phyloP scores from a whole-genome alignment of 2,113 vertebrate species.

The Bathybates hornii region DNA sequence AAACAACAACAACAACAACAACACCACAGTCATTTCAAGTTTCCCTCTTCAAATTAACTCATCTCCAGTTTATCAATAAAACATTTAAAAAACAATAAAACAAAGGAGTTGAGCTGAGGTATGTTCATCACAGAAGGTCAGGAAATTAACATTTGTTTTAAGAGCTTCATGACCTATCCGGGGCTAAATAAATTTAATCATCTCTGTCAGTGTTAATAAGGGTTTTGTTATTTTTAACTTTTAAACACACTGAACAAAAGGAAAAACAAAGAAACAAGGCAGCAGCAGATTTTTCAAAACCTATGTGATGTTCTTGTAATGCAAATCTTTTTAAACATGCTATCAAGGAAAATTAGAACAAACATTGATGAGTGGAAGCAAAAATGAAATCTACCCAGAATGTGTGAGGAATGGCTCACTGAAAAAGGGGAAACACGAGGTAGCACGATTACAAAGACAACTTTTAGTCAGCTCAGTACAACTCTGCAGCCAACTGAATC shows the following conservation, averaged over 20 bases:
- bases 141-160: not conserved
- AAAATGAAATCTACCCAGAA: not conserved
- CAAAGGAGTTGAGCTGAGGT: not conserved
- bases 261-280: not conserved
- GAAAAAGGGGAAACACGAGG: slow-evolving; percentile 12
- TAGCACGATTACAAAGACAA: not conserved
- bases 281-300: not conserved
- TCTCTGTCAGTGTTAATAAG: not conserved
- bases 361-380: not conserved
- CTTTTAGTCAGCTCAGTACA: not conserved
- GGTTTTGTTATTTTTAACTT: not conserved
- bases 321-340: not conserved
- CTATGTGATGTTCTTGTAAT: not conserved
- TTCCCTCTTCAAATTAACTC: not conserved
- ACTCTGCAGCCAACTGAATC: not conserved
- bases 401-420: not conserved
- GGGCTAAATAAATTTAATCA: not conserved
- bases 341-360: not conserved
- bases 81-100: not conserved
- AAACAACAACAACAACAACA: not conserved
- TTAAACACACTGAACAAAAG: not conserved
- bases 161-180: not conserved
- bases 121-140: not conserved
- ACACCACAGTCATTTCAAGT: not conserved
- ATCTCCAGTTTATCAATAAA: not conserved